phyloP scores from a whole-genome alignment of 2,797 vertebrate species.

The Phaenicophaeus curvirostris region DNA sequence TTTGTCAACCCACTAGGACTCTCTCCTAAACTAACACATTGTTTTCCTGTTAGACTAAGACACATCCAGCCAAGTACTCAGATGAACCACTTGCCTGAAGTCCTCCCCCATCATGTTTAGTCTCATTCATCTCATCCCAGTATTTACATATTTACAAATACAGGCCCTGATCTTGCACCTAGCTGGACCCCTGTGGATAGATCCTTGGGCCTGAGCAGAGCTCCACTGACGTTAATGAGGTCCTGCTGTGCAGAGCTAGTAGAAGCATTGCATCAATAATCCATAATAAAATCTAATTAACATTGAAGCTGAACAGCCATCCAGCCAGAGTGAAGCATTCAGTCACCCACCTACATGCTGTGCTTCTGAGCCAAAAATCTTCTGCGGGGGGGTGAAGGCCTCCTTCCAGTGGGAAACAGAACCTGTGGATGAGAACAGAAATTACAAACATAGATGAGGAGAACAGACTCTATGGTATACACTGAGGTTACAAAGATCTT shows the following conservation, averaged over 20 bases:
- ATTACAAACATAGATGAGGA: background rate
- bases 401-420: background rate
- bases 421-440: background rate
- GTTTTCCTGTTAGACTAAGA: background rate
- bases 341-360: background rate
- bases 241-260: background rate
- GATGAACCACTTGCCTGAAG: background rate
- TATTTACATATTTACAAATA: background rate
- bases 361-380: background rate
- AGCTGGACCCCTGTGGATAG: background rate
- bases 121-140: background rate
- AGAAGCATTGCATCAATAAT: slow-evolving; percentile 22
- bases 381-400: background rate
- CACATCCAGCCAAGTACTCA: background rate
- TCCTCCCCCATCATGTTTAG: background rate
- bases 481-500: background rate
- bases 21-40: background rate
- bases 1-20: background rate
- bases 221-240: background rate
- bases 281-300: background rate
- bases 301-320: background rate
- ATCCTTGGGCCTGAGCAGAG: background rate
- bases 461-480: background rate
- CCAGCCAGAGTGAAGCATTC: background rate
- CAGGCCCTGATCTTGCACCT: background rate